phyloP scores from a whole-genome alignment of 2,113 vertebrate genomes.

The Clarias macrocephalus region DNA sequence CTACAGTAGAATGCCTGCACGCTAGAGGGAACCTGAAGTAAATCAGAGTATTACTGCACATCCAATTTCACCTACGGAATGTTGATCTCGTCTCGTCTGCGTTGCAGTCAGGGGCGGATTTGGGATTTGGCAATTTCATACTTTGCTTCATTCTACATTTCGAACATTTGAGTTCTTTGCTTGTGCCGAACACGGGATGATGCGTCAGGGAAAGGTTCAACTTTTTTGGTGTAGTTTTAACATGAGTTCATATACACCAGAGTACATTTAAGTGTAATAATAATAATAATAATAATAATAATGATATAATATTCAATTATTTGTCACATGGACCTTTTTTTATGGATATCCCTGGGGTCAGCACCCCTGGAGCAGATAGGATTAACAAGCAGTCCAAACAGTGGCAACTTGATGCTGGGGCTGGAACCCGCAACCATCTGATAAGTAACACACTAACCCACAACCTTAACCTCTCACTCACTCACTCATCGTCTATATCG shows the following conservation, averaged over 20 bases:
- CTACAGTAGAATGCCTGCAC: neutral
- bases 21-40: constrained; percentile 50
- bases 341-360: no score
- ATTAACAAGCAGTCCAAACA: no score
- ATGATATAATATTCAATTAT: no score
- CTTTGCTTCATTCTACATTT: neutral
- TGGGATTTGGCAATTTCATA: neutral
- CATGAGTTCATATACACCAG: constrained; percentile 16
- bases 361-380: no score
- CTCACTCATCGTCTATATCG: no score
- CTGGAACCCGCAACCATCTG: no score
- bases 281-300: no score
- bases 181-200: neutral
- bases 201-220: neutral
- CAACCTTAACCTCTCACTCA: no score
- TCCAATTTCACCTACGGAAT: constrained; percentile 55
- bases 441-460: no score
- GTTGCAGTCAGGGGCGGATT: neutral
- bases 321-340: no score
- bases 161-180: neutral
- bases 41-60: constrained; percentile 36
- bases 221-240: constrained; percentile 31
- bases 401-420: no score
- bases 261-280: neutral
- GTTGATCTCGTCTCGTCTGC: neutral